Base-by-base conservation (phyloP, 2,888 invertebrate species). In the Escarpia spicata region DNA sequence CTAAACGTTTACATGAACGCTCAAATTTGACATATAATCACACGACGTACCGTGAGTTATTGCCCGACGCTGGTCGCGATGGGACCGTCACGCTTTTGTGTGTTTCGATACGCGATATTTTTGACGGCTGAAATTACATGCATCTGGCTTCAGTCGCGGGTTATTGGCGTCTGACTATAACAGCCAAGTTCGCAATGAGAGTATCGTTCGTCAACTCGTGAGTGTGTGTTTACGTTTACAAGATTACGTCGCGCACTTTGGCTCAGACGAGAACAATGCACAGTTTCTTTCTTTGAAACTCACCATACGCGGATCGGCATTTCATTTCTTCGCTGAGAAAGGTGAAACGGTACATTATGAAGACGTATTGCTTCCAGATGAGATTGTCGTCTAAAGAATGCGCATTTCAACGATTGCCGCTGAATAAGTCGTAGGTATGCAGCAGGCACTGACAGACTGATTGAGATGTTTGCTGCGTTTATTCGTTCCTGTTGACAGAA, bases 281-380 rank as follows among this genome's bases (percentile, higher is more conserved):
- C 19, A 75, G 75, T 75, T 75, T 26, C 75, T 19, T 75, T n/a
- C 3, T 75, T 75, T 75, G 75, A 75, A 15, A 26, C 4, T 75
- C 75, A 75, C 26, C 19, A 6, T 15, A 75, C 75, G 19, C 26
- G 26, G 75, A 26, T 75, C 26, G 26, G 26, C n/a, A 26, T 75
- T 75, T 75, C 19, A 6, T 15, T 75, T 75, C 75, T 75, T 26
- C 75, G 75, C 75, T 75, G 75, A n/a, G 75, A n/a, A 26, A 26
- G 75, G 75, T 26, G 26, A 26, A 75, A 75, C 75, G n/a, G 75
- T 6, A 26, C 75, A 3, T 75, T 75, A 75, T n/a, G 75, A 75
- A 75, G 75, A 75, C 75, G 75, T 75, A 75, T 75, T 26, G 75
- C 75, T 75, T 75, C 75, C 75, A 75, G 75, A 75, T 75, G 75